These are phyloP conservation scores for Trichonephila clavipes DNA, from an alignment of 1,140 invertebrate genomes.

Conservation along the genomic window DNA sequence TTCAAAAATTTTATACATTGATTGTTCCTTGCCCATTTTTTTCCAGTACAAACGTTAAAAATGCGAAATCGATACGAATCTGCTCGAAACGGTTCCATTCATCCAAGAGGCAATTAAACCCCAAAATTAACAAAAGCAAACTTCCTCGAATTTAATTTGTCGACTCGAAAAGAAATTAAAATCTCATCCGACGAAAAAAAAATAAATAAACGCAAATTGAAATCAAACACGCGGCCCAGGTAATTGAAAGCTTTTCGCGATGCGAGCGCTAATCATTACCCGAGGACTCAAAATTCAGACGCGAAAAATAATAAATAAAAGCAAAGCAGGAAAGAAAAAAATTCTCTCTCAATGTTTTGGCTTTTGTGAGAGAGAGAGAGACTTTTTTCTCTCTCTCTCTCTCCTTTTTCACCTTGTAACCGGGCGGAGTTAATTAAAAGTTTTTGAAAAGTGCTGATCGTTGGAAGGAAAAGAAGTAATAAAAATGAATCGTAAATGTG, in stretches of 20 bases:
- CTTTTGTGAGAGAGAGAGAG: neutral
- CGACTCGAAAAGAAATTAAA: neutral
- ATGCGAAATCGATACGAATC: too few relatives aligned
- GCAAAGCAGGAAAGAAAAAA: neutral
- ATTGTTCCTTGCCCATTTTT: too few relatives aligned
- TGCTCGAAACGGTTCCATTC: too few relatives aligned
- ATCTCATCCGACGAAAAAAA: neutral
- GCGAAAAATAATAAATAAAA: neutral
- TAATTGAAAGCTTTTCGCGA: conserved; percentile 47
- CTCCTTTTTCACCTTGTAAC: conserved; percentile 21
- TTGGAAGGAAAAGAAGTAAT: conserved; percentile 36
- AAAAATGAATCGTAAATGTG: conserved; percentile 72
- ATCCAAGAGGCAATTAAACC: neutral
- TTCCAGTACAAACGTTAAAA: too few relatives aligned
- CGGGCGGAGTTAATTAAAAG: conserved; percentile 67
- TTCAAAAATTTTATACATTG: too few relatives aligned
- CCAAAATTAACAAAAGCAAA: neutral
- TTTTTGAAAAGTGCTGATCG: conserved; percentile 54
- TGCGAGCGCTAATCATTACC: conserved; percentile 32
- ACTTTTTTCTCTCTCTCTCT: neutral
- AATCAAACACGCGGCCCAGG: neutral
- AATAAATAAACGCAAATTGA: neutral
- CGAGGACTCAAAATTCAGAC: conserved; percentile 51
- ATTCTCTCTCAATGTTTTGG: neutral
- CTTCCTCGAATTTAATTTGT: conserved; percentile 3